Percentiles rank a stretch among this genome's conserved stretches.
phyloP scores from a whole-genome alignment of 2,888 invertebrate species.

The Lycia hirtaria region DNA sequence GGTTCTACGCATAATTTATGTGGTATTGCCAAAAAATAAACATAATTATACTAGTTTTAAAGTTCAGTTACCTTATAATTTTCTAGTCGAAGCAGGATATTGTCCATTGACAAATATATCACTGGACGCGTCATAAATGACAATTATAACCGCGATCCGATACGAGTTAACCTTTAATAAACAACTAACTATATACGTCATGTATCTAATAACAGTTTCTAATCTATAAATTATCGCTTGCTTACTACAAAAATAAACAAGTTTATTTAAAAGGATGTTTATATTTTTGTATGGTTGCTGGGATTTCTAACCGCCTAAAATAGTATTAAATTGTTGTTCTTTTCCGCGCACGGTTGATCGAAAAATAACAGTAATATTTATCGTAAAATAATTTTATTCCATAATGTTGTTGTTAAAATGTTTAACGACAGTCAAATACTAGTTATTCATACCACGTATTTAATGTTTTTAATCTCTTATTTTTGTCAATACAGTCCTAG shows the following conservation, averaged over 20 bases:
- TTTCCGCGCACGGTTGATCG: no score
- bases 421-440: no score
- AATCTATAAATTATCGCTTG: background rate
- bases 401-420: no score
- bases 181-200: background rate
- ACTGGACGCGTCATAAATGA: background rate
- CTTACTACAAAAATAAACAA: background rate
- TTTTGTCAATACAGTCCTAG: no score
- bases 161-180: background rate
- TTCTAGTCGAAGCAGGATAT: slow-evolving; percentile 8
- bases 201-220: background rate
- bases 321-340: no score
- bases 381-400: no score
- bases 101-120: background rate
- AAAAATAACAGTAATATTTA: no score
- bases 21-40: slow-evolving; percentile 1
- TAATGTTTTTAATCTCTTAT: no score
- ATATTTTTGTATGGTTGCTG: background rate
- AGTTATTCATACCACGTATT: no score
- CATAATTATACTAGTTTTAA: background rate
- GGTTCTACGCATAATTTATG: background rate
- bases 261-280: background rate
- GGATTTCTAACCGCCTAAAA: no score
- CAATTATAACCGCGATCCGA: background rate
- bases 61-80: slow-evolving; percentile 15